These are phyloP conservation scores for Mesoclemmys tuberculata DNA, from an alignment of 2,113 vertebrate species.

Conservation along the genomic window DNA sequence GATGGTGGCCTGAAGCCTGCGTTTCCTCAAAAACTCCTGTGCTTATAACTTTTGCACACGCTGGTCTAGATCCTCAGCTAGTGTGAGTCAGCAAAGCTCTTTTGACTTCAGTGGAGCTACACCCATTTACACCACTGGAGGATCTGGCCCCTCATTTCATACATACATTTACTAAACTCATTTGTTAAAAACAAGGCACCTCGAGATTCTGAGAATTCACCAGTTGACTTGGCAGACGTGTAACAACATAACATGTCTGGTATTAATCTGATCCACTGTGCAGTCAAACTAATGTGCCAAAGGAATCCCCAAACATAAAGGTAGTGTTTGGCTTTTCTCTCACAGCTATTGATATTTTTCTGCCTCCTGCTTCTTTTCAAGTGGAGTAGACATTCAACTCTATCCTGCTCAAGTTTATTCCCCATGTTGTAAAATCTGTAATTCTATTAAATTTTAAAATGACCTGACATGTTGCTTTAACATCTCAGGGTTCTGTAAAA, in stretches of 20 bases:
- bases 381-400: slow-evolving; percentile 12
- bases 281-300: not conserved
- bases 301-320: slow-evolving; percentile 61
- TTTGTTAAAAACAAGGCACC: slow-evolving; percentile 10
- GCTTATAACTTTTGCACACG: not conserved
- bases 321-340: slow-evolving; percentile 55
- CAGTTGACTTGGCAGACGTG: not conserved
- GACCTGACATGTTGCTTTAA: not conserved
- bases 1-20: not conserved
- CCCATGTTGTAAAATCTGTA: not conserved
- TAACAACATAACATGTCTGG: not conserved
- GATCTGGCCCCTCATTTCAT: not conserved
- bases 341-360: slow-evolving; percentile 3
- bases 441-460: slow-evolving; percentile 50
- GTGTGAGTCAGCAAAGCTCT: not conserved
- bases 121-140: not conserved
- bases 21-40: not conserved
- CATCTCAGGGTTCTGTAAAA: slow-evolving; percentile 29
- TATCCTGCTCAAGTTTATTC: slow-evolving; percentile 50
- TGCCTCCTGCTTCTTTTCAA: slow-evolving; percentile 63
- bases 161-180: not conserved
- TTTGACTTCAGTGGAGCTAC: not conserved
- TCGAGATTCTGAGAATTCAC: slow-evolving; percentile 19
- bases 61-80: not conserved
- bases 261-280: slow-evolving; percentile 1